Evolutionary conservation across 2,797 vertebrate genomes (phyloP), one percentile per base, ranked within the genome.

Genomic region (Echeneis naucrates): DNA sequence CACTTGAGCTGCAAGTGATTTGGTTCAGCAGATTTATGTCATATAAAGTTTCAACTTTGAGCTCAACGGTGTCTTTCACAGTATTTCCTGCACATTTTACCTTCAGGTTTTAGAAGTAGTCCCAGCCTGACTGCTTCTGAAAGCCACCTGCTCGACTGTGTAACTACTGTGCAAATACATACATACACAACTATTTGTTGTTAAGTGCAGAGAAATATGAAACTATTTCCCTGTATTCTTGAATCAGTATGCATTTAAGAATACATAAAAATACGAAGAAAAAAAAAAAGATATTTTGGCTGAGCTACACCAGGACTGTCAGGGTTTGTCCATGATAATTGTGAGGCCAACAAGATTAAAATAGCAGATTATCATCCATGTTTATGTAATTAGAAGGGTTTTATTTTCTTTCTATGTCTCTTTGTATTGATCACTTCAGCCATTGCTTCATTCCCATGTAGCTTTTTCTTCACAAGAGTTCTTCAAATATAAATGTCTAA

Each of bases 1-100:
- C 19, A 2, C 19, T 12, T 54, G 8, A 64, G 44, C 58, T 30
- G 19, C 33, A 63, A 24, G 17, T 44, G 30, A 6, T 51, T 56
- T 51, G 13, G 0, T 71, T 75, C 14, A 23, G 21, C 45, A 35
- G 17, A 5, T 44, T 40, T 76, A 61, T 63, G 3, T 65, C 4
- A 53, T 16, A 50, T 75, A 4, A 69, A 59, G 40, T 71, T 74
- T 11, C 21, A 60, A 40, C 14, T 68, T 11, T 40, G 26, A 75
- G 64, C n/a, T 24, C 10, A 23, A 11, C 16, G 37, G 37, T 65
- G 30, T 57, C 56, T 33, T 64, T 79, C 17, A 27, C 44, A 3
- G 17, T 70, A 0, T 63, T 60, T 68, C 54, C 23, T 21, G 9
- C 23, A 47, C 65, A 62, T 2, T 50, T 38, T 12, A 30, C 17